Evolutionary conservation across 2,888 invertebrate genomes (phyloP).

Genomic region (Poecilus cupreus): DNA sequence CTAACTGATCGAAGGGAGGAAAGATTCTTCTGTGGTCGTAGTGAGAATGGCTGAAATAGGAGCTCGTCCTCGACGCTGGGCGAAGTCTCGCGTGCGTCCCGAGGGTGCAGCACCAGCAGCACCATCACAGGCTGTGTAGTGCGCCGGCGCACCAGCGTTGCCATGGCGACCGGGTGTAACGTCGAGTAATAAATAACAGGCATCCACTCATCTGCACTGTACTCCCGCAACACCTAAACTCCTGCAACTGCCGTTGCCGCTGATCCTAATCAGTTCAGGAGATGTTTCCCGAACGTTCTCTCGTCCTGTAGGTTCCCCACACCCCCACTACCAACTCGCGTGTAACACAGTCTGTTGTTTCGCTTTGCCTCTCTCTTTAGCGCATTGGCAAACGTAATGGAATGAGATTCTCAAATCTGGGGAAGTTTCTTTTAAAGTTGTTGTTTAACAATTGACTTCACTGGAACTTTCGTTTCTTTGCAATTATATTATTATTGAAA

Average conservation of each 20-base stretch:
- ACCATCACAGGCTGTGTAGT: background rate
- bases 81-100: background rate
- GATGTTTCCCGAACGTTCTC: slow-evolving; percentile 34
- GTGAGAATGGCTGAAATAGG: too few species aligned
- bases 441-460: slow-evolving; percentile 2
- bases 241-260: slow-evolving; percentile 40
- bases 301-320: background rate
- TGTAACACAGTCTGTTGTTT: slow-evolving; percentile 12
- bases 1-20: too few species aligned
- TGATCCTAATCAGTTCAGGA: slow-evolving; percentile 55
- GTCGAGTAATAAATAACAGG: slow-evolving; percentile 57
- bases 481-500: slow-evolving; percentile 4
- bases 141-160: slow-evolving; percentile 18
- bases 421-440: background rate
- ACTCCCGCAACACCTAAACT: slow-evolving; percentile 52
- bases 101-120: background rate
- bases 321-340: background rate
- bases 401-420: slow-evolving; percentile 16
- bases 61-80: too few species aligned
- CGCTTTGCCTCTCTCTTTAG: background rate
- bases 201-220: slow-evolving; percentile 57
- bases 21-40: too few species aligned
- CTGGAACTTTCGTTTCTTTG: background rate
- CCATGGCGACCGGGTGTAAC: slow-evolving; percentile 52
- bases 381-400: background rate